Base-by-base conservation (phyloP, 2,113 vertebrate genomes). In the Gambusia holbrooki region DNA sequence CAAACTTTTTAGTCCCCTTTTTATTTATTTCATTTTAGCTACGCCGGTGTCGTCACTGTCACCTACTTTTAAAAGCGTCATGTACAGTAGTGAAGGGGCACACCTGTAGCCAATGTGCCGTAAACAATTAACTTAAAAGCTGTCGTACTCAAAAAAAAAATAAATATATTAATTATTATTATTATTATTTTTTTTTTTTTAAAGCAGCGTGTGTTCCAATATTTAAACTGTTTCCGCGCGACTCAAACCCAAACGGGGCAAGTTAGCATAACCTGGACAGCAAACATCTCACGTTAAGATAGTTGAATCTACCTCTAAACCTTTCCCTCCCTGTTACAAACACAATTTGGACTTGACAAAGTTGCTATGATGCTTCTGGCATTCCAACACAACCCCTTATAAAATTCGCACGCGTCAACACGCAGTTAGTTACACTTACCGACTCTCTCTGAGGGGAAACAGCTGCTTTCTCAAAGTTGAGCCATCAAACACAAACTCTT, bases 371-470 rank as follows among this genome's bases (percentile, higher is more conserved):
- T 62, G 33, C 35, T 28, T 8, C 32, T 30, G 58, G 2, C 48
- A 61, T 22, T 12, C 2, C 35, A 42, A 67, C 69, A 62, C 75
- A 60, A 68, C 0, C 9, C 22, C 51, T 19, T 48, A 19, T 15
- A 19, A 48, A 19, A 48, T 19, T 48, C 45, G 2, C 15, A 25
- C 5, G 17, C 15, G 14, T 22, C 15, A 51, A 51, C 45, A 40
- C 40, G 14, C 12, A 7, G 17, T 8, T 22, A 22, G 48, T 54
- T 7, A 0, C 51, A 58, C 89, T 86, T 25, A 89, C 87, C 85
- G 14, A 27, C n/a, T 48, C 6, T 22, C 11, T 60, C 25, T 65
- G 11, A 70, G 51, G 33, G 67, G 54, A 65, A 37, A 33, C 25
- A 3, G 2, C 27, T 37, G 9, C 3, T 17, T 15, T n/a, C 62